Percentiles rank a stretch among this genome's conserved stretches.
Evolutionary conservation across 2,888 invertebrate genomes (phyloP).

Genomic region (Spisula subtruncata): DNA sequence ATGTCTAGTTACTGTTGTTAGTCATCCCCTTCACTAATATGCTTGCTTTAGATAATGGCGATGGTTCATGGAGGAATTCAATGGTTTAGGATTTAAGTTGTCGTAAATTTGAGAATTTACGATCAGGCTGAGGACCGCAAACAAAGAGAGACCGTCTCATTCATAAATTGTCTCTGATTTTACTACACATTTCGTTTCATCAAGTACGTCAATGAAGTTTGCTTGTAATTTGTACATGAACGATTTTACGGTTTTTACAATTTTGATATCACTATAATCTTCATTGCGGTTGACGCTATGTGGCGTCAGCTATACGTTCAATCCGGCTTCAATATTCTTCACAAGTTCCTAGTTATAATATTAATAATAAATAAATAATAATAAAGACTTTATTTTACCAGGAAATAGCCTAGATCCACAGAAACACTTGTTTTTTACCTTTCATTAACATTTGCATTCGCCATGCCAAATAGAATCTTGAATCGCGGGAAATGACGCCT

Average conservation of each 20-base stretch:
- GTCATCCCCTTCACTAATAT: background rate
- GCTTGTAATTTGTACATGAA: background rate
- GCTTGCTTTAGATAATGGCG: background rate
- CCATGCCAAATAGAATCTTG: background rate
- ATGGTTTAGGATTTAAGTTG: slow-evolving; percentile 1
- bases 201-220: slow-evolving; percentile 6
- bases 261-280: background rate
- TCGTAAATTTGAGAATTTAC: slow-evolving; percentile 11
- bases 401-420: no score
- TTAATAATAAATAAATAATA: no score
- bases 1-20: no score
- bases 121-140: background rate
- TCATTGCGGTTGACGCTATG: no score
- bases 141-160: slow-evolving; percentile 1
- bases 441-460: no score
- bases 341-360: no score
- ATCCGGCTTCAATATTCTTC: no score
- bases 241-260: background rate
- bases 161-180: background rate
- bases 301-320: no score
- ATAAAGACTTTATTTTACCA: no score
- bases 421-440: no score
- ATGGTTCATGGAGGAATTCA: background rate
- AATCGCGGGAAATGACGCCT: no score
- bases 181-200: background rate